Evolutionary conservation across 92 coral and sea anemone species (phyloP).

Genomic region (Palythoa grandis): DNA sequence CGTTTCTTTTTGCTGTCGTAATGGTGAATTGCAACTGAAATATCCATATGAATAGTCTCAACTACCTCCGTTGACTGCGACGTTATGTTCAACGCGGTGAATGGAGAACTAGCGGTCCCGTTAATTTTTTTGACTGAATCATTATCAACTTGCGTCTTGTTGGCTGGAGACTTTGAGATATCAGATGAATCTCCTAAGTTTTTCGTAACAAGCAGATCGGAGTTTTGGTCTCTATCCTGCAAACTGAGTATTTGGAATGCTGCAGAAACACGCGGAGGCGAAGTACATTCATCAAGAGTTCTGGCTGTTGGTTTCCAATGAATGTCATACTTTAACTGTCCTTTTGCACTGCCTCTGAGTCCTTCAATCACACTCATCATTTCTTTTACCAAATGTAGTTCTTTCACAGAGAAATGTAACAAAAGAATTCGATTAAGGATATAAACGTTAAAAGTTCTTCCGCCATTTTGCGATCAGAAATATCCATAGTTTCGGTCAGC

Average conservation of each 20-base stretch:
- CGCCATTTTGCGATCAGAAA: conserved; percentile 8
- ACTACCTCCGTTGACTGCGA: conserved; percentile 32
- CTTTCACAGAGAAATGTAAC: background rate
- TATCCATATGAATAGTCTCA: conserved; percentile 52
- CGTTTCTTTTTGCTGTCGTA: conserved; percentile 56
- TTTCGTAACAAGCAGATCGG: background rate
- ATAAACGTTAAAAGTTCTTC: background rate
- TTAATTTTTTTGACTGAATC: background rate
- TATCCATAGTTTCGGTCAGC: background rate
- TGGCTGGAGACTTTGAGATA: background rate
- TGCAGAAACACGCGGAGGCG: conserved; percentile 50
- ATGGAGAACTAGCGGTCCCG: background rate
- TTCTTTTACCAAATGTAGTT: background rate
- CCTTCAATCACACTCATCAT: conserved; percentile 55
- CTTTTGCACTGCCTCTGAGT: conserved; percentile 72
- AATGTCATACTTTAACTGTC: conserved; percentile 67
- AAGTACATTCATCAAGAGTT: conserved; percentile 59
- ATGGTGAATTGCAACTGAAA: conserved; percentile 19
- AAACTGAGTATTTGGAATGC: conserved; percentile 6
- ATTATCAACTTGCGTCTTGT: background rate
- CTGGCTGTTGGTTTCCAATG: conserved; percentile 66
- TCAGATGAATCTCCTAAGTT: background rate
- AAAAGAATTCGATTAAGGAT: background rate
- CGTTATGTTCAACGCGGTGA: background rate
- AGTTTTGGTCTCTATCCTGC: background rate